Evolutionary conservation across 2,797 vertebrate genomes (phyloP).

Genomic region (Carapus acus): DNA sequence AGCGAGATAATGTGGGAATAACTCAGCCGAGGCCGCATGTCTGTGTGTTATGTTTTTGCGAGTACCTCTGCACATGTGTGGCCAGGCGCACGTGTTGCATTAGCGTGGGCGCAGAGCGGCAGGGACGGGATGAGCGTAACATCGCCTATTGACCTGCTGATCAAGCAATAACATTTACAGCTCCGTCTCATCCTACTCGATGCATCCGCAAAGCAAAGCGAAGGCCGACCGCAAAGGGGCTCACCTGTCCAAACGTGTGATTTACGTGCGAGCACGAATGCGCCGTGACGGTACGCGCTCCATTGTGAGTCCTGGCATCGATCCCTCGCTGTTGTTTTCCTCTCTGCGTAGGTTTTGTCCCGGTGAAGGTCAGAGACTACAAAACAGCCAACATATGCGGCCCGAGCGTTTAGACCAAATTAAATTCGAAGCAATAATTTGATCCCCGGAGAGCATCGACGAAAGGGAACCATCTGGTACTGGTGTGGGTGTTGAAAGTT

Average conservation of each 20-base stretch:
- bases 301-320: constrained; percentile 35
- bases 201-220: constrained; percentile 43
- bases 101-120: constrained; percentile 45
- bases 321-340: constrained; percentile 41
- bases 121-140: constrained; percentile 60
- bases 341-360: constrained; percentile 31
- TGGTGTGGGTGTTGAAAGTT: too few relatives aligned
- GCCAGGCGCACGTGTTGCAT: constrained; percentile 48
- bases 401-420: too few relatives aligned
- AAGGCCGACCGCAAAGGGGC: constrained; percentile 22
- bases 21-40: constrained; percentile 2
- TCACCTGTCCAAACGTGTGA: constrained; percentile 44
- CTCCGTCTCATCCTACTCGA: constrained; percentile 63
- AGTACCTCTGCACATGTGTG: not conserved
- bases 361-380: too few relatives aligned
- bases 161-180: constrained; percentile 64
- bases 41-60: not conserved
- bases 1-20: constrained; percentile 10
- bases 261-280: constrained; percentile 45
- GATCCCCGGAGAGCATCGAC: too few relatives aligned
- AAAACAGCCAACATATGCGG: not conserved
- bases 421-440: too few relatives aligned
- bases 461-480: too few relatives aligned
- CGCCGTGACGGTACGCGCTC: constrained; percentile 21
- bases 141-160: constrained; percentile 72